Base-by-base conservation (phyloP, 2,888 invertebrate species). In the Patella caerulea region DNA sequence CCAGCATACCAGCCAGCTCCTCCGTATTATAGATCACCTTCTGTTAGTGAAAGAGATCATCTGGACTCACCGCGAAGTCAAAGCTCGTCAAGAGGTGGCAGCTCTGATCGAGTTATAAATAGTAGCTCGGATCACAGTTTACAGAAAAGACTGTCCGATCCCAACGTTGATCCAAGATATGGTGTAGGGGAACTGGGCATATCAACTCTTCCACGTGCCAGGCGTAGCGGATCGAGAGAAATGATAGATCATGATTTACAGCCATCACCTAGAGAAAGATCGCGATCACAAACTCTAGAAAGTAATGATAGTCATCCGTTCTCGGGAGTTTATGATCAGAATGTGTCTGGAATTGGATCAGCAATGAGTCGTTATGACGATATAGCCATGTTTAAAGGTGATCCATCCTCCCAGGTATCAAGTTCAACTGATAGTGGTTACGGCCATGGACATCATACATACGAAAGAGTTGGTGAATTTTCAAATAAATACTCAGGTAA, bases 381-480 rank as follows among this genome's bases (percentile, higher is more conserved):
- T 77, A 87, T 89, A 72, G 88, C 88, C 17, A 83, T 86, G 77
- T 90, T 83, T 80, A 89, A 89, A 79, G 85, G 78, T 78, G 89
- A 90, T 75, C 89, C 90, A 2, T 83, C 86, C 0, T 89, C 90
- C 4, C 90, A 90, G 74, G 89, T 91, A 65, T 90, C 90, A 14
- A 90, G 90, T 77, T 90, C 90, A 1, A 88, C 90, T 56, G 91
- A 91, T 80, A 90, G 90, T 82, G 90, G 91, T 15, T 90, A 90
- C 78, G 88, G 86, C 7, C 88, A 88, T 53, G 83, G 86, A n/a
- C 88, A 89, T 78, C 83, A 82, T 73, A 79, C 86, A 24, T 85
- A 85, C 77, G 89, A 89, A 59, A 83, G 84, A 74, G 78, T 81
- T 75, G 78, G 80, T 2, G 82, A 84, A 54, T 80, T 80, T 59